Evolutionary conservation across 2,888 invertebrate species (phyloP), one percentile per base, ranked within the genome.

Genomic region (Mesoligia furuncula): DNA sequence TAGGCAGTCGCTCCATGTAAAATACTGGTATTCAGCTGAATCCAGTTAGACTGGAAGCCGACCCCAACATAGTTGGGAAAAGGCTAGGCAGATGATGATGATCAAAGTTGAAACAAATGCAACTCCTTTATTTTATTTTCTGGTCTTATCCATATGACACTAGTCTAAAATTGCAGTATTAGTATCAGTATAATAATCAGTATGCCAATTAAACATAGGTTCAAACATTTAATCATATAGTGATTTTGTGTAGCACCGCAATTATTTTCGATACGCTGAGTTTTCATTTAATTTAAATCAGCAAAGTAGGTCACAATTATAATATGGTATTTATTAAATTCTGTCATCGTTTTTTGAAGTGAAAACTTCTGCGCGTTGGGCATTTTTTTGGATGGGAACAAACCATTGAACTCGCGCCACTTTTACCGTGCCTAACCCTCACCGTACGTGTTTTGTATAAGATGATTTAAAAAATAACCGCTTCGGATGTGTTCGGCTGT

Each of bases 221-320:
- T 81, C 7, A 62, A 57, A 81, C 20, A 61, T 54, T 81, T 42
- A 62, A 76, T 75, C 64, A 68, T 68, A 76, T 42, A 68, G n/a
- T 51, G 67, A 81, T 66, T 74, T 57, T 15, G 20, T 62, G 6
- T 42, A 13, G 6, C 54, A 9, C 9, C 2, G 39, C 39, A 67
- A 81, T 68, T 64, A 31, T n/a, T 57, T 48, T 57, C 48, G 31
- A 82, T 64, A 48, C 11, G 39, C n/a, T 62, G 39, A 67, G 57
- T 64, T 57, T 64, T 57, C n/a, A 27, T 62, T 75, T 68, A 24
- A 81, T 81, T 73, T 48, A 20, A 54, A 67, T 62, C n/a, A 15
- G 9, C 1, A n/a, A 54, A 48, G 2, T 67, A 48, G 61, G 61
- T 75, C 39, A 62, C 36, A 0, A 42, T 42, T 45, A 20, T n/a